Conservation (phyloP, 1,140 invertebrate species). For the Drosophila tristis region DNA sequence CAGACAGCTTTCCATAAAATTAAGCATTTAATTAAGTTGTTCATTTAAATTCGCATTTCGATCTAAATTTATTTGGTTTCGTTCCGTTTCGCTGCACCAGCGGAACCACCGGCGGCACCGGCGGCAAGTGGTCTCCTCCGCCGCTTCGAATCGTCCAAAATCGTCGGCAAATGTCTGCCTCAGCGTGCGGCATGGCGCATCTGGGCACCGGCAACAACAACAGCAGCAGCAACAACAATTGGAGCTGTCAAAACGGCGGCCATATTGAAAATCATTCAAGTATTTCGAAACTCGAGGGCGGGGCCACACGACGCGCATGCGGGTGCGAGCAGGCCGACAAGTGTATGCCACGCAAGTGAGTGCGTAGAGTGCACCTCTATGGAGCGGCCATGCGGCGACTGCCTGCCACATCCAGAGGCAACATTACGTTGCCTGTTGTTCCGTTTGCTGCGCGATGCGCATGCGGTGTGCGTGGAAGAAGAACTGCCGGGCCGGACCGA, state of each 20-base stretch:
- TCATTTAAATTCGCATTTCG: background rate
- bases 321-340: slow-evolving; percentile 66
- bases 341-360: slow-evolving; percentile 15
- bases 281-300: slow-evolving; percentile 82
- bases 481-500: slow-evolving; percentile 43
- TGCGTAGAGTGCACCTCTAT: slow-evolving; percentile 15
- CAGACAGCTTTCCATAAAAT: slow-evolving; percentile 2
- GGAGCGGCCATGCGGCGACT: slow-evolving; percentile 34
- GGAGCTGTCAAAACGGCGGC: slow-evolving; percentile 56
- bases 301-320: slow-evolving; percentile 59
- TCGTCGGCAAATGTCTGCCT: slow-evolving; percentile 51
- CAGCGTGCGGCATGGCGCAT: slow-evolving; percentile 34
- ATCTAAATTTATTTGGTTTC: background rate
- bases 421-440: background rate
- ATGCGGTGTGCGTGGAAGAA: slow-evolving; percentile 44
- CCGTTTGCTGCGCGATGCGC: slow-evolving; percentile 35
- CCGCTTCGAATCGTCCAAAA: slow-evolving; percentile 10
- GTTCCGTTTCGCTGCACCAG: too few species aligned
- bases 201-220: slow-evolving; percentile 12
- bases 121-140: slow-evolving; percentile 34
- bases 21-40: background rate
- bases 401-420: too few species aligned
- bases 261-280: slow-evolving; percentile 84
- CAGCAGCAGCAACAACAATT: slow-evolving; percentile 21
- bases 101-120: slow-evolving; percentile 9